A percentile compares a stretch with the other conserved stretches of the same genome.
These are phyloP conservation scores for Amia ocellicauda DNA, from an alignment of 2,113 vertebrate species.

Conservation along the genomic window DNA sequence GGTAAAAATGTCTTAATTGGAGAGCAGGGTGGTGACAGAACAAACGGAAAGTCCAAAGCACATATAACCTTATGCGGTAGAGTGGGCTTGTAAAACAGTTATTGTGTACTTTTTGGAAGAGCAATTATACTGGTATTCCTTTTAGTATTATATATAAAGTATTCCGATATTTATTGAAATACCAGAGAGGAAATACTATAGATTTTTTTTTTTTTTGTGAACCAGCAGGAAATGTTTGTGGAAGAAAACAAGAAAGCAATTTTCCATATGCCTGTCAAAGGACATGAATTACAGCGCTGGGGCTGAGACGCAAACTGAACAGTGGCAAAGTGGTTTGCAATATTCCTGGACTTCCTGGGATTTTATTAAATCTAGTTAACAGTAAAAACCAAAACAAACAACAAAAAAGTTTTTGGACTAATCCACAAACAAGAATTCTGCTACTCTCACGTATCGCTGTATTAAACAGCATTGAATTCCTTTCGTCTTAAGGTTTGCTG, in stretches of 20 bases:
- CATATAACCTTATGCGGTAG: not conserved
- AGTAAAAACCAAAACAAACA: conserved; percentile 21
- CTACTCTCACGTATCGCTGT: conserved; percentile 39
- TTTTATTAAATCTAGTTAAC: conserved; percentile 18
- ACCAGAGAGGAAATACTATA: conserved; percentile 39
- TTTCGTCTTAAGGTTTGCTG: too few species aligned
- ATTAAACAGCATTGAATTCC: conserved; percentile 36
- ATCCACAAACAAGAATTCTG: conserved; percentile 39
- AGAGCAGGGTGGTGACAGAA: too few species aligned
- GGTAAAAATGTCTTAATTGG: too few species aligned
- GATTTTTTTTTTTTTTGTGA: conserved; percentile 30
- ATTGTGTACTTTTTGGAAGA: conserved; percentile 16
- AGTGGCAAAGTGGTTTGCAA: conserved; percentile 52
- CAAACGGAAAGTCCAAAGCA: too few species aligned
- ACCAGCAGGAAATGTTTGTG: conserved; percentile 36
- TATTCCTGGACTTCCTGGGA: conserved; percentile 32
- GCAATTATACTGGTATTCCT: conserved; percentile 22
- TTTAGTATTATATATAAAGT: conserved; percentile 30
- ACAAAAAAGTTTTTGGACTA: conserved; percentile 31
- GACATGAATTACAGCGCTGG: conserved; percentile 45
- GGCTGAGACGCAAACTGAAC: conserved; percentile 32
- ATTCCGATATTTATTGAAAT: conserved; percentile 46
- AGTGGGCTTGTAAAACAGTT: not conserved
- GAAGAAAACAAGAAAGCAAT: conserved; percentile 42
- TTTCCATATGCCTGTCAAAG: conserved; percentile 57